These are phyloP conservation scores for Nyctibius bracteatus DNA, from an alignment of 2,113 vertebrate species.

Conservation along the genomic window DNA sequence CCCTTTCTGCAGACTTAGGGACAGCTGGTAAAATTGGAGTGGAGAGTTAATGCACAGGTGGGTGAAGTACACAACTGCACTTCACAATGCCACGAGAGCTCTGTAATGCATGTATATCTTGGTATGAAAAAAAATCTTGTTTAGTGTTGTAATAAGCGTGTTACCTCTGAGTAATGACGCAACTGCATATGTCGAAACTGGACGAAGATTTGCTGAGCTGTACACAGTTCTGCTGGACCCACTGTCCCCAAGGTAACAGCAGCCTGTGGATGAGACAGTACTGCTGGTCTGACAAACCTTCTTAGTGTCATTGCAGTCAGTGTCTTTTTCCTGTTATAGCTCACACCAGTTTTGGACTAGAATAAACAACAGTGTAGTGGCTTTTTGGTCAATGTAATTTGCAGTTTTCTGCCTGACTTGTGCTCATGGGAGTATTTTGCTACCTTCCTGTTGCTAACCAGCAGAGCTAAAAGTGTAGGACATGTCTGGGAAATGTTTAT, in stretches of 20 bases:
- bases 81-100: background rate
- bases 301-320: background rate
- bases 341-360: background rate
- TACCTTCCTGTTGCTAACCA: background rate
- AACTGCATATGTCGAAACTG: background rate
- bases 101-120: background rate
- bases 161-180: background rate
- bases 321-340: background rate
- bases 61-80: background rate
- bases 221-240: background rate
- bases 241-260: background rate
- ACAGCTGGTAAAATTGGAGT: background rate
- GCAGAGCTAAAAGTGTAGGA: conserved; percentile 28
- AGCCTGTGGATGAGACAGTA: background rate
- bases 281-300: background rate
- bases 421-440: background rate
- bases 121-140: background rate
- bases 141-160: background rate
- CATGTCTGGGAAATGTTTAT: conserved; percentile 22
- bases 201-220: background rate
- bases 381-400: conserved; percentile 6
- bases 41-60: background rate
- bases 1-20: background rate
- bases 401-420: background rate
- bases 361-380: background rate